phyloP scores from a whole-genome alignment of 2,113 vertebrate species.

The Marcusenius ussheri region DNA sequence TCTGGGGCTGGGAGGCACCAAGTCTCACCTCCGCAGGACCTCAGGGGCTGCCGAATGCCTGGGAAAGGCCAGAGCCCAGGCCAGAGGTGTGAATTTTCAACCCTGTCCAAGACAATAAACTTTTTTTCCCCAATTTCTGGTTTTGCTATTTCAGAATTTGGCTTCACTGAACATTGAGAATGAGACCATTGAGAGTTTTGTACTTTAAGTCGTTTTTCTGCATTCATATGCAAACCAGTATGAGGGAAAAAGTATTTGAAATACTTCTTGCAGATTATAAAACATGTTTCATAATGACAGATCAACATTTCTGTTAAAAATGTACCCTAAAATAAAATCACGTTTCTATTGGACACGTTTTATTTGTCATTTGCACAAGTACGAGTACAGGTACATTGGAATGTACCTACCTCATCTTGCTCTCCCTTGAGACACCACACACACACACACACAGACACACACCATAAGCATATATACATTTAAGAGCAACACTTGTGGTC shows the following conservation, averaged over 20 bases:
- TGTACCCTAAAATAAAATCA: neutral
- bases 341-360: neutral
- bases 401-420: neutral
- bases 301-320: neutral
- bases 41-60: constrained; percentile 50
- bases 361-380: neutral
- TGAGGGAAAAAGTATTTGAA: neutral
- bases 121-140: constrained; percentile 28
- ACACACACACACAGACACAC: neutral
- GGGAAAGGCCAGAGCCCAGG: constrained; percentile 59
- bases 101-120: constrained; percentile 60
- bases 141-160: constrained; percentile 19
- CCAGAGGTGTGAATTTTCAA: constrained; percentile 70
- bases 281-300: neutral
- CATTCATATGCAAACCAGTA: neutral
- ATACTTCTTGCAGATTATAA: neutral
- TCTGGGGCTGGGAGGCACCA: constrained; percentile 62
- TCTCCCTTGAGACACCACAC: neutral
- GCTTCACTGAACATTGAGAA: neutral
- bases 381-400: neutral
- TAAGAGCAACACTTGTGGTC: too few species aligned
- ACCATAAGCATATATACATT: neutral
- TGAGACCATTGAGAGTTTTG: neutral
- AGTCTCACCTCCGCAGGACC: constrained; percentile 68
- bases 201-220: neutral